Conservation (phyloP, 2,113 vertebrate genomes). For the Heterochromis multidens region DNA sequence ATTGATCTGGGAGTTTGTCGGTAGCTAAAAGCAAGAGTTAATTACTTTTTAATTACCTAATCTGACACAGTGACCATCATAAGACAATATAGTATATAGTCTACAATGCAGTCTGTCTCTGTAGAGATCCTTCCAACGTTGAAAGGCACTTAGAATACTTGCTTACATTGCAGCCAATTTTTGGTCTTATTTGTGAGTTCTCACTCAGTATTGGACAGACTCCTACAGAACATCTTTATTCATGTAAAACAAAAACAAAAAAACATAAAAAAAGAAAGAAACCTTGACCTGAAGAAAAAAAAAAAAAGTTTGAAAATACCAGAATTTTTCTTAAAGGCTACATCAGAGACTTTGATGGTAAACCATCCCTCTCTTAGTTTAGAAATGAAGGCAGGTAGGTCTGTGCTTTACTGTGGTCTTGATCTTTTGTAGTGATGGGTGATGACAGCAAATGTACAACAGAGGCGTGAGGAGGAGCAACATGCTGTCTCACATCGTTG, state of each 20-base stretch:
- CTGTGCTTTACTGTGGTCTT: neutral
- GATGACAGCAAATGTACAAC: neutral
- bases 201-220: too few species aligned
- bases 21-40: neutral
- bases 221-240: too few species aligned
- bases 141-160: too few species aligned
- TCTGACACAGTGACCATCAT: neutral
- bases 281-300: too few species aligned
- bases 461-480: neutral
- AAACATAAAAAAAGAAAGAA: too few species aligned
- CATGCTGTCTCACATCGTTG: neutral
- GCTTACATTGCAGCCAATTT: too few species aligned
- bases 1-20: neutral
- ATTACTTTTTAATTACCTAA: neutral
- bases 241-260: too few species aligned
- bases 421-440: neutral
- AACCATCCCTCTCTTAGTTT: neutral
- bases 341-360: neutral
- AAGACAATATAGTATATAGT: too few species aligned
- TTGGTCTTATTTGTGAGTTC: too few species aligned
- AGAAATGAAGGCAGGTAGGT: neutral
- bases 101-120: too few species aligned
- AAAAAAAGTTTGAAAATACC: too few species aligned
- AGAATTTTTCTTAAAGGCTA: neutral
- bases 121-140: too few species aligned